Base-by-base conservation (phyloP, 2,888 invertebrate species). In the Xylota segnis region DNA sequence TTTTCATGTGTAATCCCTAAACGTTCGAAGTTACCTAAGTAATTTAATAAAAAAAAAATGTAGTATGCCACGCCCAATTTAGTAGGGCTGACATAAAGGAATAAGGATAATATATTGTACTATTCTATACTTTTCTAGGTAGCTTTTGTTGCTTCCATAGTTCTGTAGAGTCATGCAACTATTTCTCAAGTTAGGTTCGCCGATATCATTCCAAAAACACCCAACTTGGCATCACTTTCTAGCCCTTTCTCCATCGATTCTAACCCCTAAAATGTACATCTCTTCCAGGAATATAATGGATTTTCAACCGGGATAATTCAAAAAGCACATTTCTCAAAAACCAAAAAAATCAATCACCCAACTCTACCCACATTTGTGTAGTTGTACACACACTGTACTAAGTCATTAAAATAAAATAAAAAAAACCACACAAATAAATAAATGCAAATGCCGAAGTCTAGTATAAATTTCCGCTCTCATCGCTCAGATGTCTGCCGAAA, bases 231-330 rank as follows among this genome's bases (percentile, higher is more conserved):
- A 47, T 63, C 74, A 47, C 4, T 16, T 18, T 14, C 0, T 5
- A 4, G 10, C 6, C 43, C 40, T 4, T 29, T 10, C 18, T 43
- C 23, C 27, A 58, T 9, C 18, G 37, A 58, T 40, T 61, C 29
- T 79, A 66, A 66, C 32, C 9, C 50, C 5, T 65, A 23, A 63
- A 59, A 63, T 52, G 16, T 50, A 45, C 66, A 59, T 83, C 23
- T 81, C 14, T 87, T 87, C 34, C 76, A 88, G 88, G 72, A 82
- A 45, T 63, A 82, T 87, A 83, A 86, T 88, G 88, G 88, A 88
- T 83, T 86, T 87, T 86, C 81, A 88, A 66, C 87, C 88, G 47
- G 88, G 88, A 82, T 88, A 84, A 83, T 4, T 61, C 34, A n/a
- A 77, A 71, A 72, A 82, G 71, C 72, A 76, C n/a, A 34, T 70